Percentiles rank a stretch among this genome's conserved stretches.
These are phyloP conservation scores for Trilocha varians DNA, from an alignment of 2,888 invertebrate genomes.

Conservation along the genomic window DNA sequence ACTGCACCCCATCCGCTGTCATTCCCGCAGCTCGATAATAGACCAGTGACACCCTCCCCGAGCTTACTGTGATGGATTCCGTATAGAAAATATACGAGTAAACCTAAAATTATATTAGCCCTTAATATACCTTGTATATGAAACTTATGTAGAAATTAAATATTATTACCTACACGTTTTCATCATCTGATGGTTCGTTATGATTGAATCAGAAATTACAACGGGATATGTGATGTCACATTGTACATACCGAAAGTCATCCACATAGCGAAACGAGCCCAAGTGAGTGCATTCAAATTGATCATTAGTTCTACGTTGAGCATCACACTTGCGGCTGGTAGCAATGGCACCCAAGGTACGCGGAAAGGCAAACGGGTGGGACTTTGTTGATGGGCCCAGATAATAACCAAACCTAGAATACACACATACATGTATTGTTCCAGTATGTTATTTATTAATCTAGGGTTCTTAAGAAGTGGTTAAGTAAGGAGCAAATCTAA, in stretches of 20 bases:
- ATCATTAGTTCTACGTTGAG: conserved; percentile 89
- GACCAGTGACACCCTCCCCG: conserved; percentile 72
- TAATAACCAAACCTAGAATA: conserved; percentile 77
- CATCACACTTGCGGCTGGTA: conserved; percentile 86
- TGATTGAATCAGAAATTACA: too few relatives aligned
- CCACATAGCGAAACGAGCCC: conserved; percentile 90
- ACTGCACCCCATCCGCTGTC: conserved; percentile 62
- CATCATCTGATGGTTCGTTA: too few relatives aligned
- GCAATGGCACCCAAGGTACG: conserved; percentile 85
- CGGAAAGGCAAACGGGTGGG: conserved; percentile 80
- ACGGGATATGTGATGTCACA: too few relatives aligned
- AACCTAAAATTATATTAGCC: conserved; percentile 70
- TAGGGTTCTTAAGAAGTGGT: too few relatives aligned
- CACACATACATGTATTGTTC: neutral
- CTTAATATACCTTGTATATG: too few relatives aligned
- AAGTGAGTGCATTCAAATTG: conserved; percentile 84
- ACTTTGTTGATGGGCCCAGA: conserved; percentile 84
- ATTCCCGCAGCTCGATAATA: conserved; percentile 50
- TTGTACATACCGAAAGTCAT: conserved; percentile 83
- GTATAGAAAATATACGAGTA: conserved; percentile 87
- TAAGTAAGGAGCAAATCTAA: too few relatives aligned
- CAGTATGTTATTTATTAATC: too few relatives aligned
- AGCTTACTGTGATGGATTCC: conserved; percentile 90
- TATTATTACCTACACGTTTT: too few relatives aligned
- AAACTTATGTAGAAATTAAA: too few relatives aligned